Percentiles rank a stretch among this genome's conserved stretches.
Conservation (phyloP, 2,797 vertebrate genomes). For the Rhinoraja longicauda region DNA sequence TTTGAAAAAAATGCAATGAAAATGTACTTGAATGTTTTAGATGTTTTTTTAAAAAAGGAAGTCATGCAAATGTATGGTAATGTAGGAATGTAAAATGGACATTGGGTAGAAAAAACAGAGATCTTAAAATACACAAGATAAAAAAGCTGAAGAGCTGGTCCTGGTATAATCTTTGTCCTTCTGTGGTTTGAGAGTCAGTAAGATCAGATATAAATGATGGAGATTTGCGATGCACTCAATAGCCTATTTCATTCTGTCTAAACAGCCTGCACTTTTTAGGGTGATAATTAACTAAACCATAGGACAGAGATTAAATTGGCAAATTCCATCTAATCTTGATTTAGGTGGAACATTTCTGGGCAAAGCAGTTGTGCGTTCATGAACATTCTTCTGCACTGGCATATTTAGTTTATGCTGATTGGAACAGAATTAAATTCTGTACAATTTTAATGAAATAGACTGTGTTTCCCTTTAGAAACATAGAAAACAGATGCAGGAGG, state of each 20-base stretch:
- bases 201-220: background rate
- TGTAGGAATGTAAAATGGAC: background rate
- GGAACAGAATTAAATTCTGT: background rate
- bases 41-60: background rate
- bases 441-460: background rate
- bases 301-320: background rate
- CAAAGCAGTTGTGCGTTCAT: background rate
- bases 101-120: background rate
- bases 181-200: background rate
- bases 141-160: background rate
- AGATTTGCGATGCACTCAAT: background rate
- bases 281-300: background rate
- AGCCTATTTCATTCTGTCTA: background rate
- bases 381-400: background rate
- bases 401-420: background rate
- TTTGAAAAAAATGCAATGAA: background rate
- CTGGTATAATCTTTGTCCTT: background rate
- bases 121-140: background rate
- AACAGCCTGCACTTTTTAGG: background rate
- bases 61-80: background rate
- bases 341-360: slow-evolving; percentile 17
- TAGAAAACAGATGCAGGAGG: no score
- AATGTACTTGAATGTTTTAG: background rate
- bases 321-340: background rate
- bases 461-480: background rate